A percentile compares a stretch with the other conserved stretches of the same genome.
These are phyloP conservation scores for Sebastes miniatus DNA, from an alignment of 2,797 vertebrate genomes.

Conservation along the genomic window DNA sequence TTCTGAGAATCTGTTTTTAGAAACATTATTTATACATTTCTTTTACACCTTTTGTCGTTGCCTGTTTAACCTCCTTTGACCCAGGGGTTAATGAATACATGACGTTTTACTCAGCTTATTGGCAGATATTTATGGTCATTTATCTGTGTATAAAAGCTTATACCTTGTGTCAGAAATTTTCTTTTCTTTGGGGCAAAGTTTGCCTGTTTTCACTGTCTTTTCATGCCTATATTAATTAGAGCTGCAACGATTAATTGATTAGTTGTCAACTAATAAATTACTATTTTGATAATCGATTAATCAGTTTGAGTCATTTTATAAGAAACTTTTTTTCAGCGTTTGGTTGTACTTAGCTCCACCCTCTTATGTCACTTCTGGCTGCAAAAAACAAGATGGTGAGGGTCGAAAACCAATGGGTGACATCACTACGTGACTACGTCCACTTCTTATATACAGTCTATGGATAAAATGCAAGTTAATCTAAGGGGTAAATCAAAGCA, in stretches of 20 bases:
- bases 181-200: background rate
- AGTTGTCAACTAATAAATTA: too few relatives aligned
- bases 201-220: background rate
- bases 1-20: background rate
- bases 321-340: too few relatives aligned
- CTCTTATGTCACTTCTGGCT: too few relatives aligned
- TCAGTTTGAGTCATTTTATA: too few relatives aligned
- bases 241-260: too few relatives aligned
- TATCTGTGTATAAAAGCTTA: background rate
- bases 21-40: background rate
- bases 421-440: background rate
- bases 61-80: constrained; percentile 1
- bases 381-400: too few relatives aligned
- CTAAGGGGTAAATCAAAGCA: background rate
- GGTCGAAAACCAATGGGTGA: too few relatives aligned
- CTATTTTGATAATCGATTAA: too few relatives aligned
- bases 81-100: background rate
- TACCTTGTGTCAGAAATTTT: background rate
- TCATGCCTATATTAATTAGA: too few relatives aligned
- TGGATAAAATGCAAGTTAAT: background rate
- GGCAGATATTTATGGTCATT: background rate
- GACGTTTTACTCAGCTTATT: background rate
- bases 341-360: too few relatives aligned
- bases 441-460: background rate
- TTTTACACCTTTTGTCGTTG: background rate